phyloP scores from a whole-genome alignment of 2,797 vertebrate genomes.

The Lophotriccus pileatus region DNA sequence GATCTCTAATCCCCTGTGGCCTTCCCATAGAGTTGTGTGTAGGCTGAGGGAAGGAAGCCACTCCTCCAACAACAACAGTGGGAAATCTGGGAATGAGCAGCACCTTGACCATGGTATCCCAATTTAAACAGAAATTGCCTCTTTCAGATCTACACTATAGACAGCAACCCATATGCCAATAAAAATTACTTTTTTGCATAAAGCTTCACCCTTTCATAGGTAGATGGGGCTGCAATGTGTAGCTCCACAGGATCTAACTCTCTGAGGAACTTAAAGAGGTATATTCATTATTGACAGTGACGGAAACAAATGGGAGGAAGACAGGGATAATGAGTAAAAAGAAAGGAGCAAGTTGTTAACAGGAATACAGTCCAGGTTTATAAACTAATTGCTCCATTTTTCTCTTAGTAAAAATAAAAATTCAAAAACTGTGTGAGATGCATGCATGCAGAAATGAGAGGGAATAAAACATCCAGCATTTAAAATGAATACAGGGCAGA shows the following conservation, averaged over 20 bases:
- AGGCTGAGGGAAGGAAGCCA: background rate
- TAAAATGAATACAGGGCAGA: conserved; percentile 41
- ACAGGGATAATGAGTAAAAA: background rate
- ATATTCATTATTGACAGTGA: background rate
- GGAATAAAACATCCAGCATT: conserved; percentile 18
- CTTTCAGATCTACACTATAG: background rate
- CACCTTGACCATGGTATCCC: accelerated
- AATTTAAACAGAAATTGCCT: background rate
- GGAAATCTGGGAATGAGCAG: background rate
- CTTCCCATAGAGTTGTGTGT: conserved; percentile 15
- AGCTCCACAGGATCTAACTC: background rate
- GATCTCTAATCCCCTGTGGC: conserved; percentile 9
- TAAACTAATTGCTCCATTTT: background rate
- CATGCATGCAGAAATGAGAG: background rate
- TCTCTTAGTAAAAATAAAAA: background rate
- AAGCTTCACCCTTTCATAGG: background rate
- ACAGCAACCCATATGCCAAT: background rate
- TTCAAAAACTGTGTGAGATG: background rate
- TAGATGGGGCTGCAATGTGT: background rate
- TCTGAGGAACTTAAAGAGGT: background rate
- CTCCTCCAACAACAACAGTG: background rate
- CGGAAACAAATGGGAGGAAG: background rate
- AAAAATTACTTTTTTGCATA: background rate
- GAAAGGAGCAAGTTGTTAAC: background rate
- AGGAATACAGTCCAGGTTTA: background rate